phyloP scores from a whole-genome alignment of 2,888 invertebrate genomes.

The Monoplex corrugatus region DNA sequence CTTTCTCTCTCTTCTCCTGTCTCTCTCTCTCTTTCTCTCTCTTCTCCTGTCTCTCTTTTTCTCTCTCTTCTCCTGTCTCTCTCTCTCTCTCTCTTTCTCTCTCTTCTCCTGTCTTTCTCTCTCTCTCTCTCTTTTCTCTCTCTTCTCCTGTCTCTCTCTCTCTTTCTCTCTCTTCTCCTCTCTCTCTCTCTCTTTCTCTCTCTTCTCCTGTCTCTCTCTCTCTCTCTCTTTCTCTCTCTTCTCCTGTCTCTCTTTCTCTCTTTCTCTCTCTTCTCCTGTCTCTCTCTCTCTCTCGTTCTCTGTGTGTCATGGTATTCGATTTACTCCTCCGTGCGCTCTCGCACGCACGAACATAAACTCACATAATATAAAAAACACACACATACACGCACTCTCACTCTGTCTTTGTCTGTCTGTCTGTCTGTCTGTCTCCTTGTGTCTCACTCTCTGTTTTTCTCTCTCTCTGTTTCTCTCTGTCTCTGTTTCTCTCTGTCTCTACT shows the following conservation, averaged over 20 bases:
- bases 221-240: background rate
- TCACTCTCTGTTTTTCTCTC: background rate
- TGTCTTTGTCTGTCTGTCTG: conserved; percentile 1
- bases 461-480: background rate
- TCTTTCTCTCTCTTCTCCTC: background rate
- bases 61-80: background rate
- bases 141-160: background rate
- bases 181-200: background rate
- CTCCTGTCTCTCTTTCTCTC: too few relatives aligned
- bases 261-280: too few relatives aligned
- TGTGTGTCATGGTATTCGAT: too few relatives aligned
- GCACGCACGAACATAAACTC: too few relatives aligned
- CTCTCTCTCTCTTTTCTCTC: background rate
- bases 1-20: background rate
- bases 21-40: background rate
- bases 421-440: background rate
- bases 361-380: too few relatives aligned
- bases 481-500: background rate
- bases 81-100: background rate
- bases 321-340: too few relatives aligned
- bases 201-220: background rate
- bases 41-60: background rate
- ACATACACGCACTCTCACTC: conserved; percentile 15
- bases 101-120: conserved; percentile 12
- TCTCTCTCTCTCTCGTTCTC: too few relatives aligned